Percentiles rank a stretch among this genome's conserved stretches.
These are phyloP conservation scores for Oryzias javanicus DNA, from an alignment of 2,113 vertebrate genomes.

Conservation along the genomic window DNA sequence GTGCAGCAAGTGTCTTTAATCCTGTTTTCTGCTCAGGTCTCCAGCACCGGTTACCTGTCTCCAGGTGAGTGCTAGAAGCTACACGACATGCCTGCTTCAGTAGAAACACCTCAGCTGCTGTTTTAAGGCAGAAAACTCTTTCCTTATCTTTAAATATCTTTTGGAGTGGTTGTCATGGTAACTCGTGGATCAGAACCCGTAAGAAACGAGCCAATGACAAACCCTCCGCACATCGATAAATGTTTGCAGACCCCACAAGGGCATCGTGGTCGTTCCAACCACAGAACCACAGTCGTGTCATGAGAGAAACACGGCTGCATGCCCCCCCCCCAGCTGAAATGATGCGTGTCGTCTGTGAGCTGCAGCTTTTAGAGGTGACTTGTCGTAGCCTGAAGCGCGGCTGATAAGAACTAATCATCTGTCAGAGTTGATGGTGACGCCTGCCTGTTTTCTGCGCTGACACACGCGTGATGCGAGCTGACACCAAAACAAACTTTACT, in stretches of 20 bases:
- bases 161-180: too few relatives aligned
- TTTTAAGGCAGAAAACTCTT: too few relatives aligned
- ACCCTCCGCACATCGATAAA: not conserved
- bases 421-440: constrained; percentile 33
- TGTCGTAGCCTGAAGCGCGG: not conserved
- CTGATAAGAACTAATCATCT: constrained; percentile 28
- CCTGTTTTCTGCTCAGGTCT: too few relatives aligned
- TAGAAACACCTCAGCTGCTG: too few relatives aligned
- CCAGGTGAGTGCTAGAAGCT: too few relatives aligned
- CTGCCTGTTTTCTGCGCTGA: constrained; percentile 20
- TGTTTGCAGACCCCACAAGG: not conserved
- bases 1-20: too few relatives aligned
- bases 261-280: not conserved
- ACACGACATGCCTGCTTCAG: too few relatives aligned
- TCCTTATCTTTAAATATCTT: too few relatives aligned
- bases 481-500: too few relatives aligned
- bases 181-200: too few relatives aligned
- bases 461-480: not conserved
- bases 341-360: constrained; percentile 26
- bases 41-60: too few relatives aligned
- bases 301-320: not conserved
- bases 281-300: too few relatives aligned
- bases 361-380: constrained; percentile 34
- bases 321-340: constrained; percentile 7
- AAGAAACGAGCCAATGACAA: not conserved